Percentiles rank a stretch among this genome's conserved stretches.
Evolutionary conservation across 2,797 vertebrate genomes (phyloP).

Genomic region (Chiloscyllium punctatum): DNA sequence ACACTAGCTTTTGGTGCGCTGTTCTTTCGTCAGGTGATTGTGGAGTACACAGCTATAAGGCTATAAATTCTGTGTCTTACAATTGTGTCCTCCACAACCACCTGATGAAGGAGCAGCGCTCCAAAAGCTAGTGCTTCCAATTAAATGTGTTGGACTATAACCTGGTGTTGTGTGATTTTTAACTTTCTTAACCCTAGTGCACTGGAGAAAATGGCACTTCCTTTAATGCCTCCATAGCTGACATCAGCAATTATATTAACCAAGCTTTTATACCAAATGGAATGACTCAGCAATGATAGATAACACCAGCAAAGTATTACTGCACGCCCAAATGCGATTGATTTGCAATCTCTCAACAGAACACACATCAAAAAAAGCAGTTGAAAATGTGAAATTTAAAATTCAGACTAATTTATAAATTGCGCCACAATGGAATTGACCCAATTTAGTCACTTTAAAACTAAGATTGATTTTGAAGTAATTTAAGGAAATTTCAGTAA

Average conservation of each 20-base stretch:
- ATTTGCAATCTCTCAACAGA: background rate
- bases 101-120: no score
- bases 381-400: background rate
- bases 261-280: background rate
- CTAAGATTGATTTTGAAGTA: slow-evolving; percentile 1
- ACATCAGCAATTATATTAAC: background rate
- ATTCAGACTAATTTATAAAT: background rate
- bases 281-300: background rate
- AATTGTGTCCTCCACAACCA: no score
- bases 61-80: no score
- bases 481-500: background rate
- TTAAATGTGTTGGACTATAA: no score
- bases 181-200: background rate
- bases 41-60: no score
- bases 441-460: background rate
- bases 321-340: background rate
- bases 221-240: background rate
- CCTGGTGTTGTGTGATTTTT: no score
- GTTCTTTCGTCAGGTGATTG: no score
- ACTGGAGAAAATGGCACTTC: background rate
- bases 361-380: background rate
- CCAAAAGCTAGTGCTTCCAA: no score
- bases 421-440: background rate
- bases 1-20: no score
- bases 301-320: background rate